Base-by-base conservation (phyloP, 2,888 invertebrate species). In the Xanthia togata region DNA sequence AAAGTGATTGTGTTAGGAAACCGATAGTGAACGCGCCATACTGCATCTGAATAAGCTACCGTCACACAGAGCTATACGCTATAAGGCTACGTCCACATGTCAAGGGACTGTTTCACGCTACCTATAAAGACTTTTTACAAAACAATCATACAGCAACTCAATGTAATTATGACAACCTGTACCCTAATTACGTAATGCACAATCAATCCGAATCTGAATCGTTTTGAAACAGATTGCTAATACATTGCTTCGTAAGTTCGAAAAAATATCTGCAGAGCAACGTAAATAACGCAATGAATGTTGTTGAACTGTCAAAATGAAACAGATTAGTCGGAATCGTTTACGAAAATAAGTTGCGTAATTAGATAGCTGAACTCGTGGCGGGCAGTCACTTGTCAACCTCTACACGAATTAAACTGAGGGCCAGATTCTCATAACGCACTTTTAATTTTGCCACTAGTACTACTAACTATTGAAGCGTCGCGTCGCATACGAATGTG, bases 1-100 rank as follows among this genome's bases (percentile, higher is more conserved):
- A 87, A 53, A 74, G 78, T 73, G 73, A 76, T 73, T 77, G 83
- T 74, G 76, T 65, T 70, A 64, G 73, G 69, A 73, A 82, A 84
- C 76, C 55, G 63, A 79, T 67, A 78, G 64, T 57, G 64, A 67
- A 59, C 74, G 70, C 73, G 35, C 76, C 81, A 78, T 76, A 82
- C 74, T 82, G 78, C 83, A 71, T 38, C 55, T n/a, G 5, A 44
- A 35, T 17, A 14, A 38, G 41, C 47, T 63, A 76, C 50, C 38
- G 57, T 64, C 78, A 64, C 44, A 78, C 26, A 55, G 62, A 71
- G 53, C 26, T 67, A 20, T 20, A 55, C 23, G 57, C 38, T 62
- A 17, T 62, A 47, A 53, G n/a, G 55, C 47, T 60, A 26, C 5
- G 41, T 65, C 14, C 70, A 70, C 44, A 73, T n/a, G 35, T 62